Conservation (phyloP, 2,888 invertebrate genomes). For the Ashinkailepas kermadecensis region DNA sequence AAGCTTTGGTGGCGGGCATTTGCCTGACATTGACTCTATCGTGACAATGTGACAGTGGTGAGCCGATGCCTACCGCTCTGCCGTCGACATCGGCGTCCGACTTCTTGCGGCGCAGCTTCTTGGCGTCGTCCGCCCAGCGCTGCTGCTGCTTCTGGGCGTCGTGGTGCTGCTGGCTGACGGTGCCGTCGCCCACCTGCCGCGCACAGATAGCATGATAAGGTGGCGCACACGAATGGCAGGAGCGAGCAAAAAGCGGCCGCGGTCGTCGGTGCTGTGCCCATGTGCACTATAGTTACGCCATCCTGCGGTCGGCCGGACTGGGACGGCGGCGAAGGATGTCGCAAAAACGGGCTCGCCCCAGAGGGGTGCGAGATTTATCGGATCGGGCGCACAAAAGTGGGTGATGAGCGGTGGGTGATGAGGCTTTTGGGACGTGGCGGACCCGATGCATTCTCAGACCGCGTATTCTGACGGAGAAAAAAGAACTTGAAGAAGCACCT, state of each 20-base stretch:
- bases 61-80: neutral
- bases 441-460: too few species aligned
- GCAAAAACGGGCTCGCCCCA: neutral
- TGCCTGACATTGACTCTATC: neutral
- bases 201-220: too few species aligned
- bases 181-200: neutral
- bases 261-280: neutral
- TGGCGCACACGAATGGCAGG: neutral
- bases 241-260: neutral
- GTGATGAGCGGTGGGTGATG: too few species aligned
- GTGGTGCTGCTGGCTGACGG: neutral
- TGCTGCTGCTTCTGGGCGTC: too few species aligned
- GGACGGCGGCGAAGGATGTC: neutral
- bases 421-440: too few species aligned
- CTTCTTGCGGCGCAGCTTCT: constrained; percentile 1
- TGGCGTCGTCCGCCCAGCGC: neutral
- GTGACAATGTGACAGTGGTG: neutral
- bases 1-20: constrained; percentile 9
- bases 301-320: neutral
- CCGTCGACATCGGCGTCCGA: neutral
- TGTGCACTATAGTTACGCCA: neutral
- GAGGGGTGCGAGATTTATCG: neutral
- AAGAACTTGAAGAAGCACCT: too few species aligned
- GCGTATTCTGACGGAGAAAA: too few species aligned
- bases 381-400: neutral